These are phyloP conservation scores for Psittacula echo DNA, from an alignment of 2,797 vertebrate genomes.

Conservation along the genomic window DNA sequence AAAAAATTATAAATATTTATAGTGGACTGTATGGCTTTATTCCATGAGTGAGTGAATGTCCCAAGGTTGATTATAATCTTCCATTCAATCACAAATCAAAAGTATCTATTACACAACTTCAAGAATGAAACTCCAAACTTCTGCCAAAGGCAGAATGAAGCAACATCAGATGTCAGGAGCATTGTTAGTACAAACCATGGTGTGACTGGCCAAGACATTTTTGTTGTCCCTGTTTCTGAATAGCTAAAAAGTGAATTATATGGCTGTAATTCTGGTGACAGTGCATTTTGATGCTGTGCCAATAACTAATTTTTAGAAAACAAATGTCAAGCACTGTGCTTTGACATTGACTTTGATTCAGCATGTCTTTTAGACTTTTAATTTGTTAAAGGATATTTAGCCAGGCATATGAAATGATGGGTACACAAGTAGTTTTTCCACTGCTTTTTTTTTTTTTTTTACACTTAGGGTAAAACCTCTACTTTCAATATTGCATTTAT, in stretches of 20 bases:
- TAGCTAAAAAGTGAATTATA: constrained; percentile 31
- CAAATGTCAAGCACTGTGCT: constrained; percentile 20
- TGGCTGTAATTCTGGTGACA: constrained; percentile 19
- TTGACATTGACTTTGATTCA: constrained; percentile 19
- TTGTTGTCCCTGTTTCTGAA: not conserved
- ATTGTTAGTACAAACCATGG: not conserved
- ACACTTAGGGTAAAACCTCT: not conserved
- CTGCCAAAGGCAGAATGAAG: constrained; percentile 48
- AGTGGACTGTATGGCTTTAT: constrained; percentile 52
- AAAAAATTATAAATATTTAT: constrained; percentile 69
- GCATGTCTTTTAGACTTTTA: not conserved
- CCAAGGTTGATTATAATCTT: constrained; percentile 59
- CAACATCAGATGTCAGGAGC: not conserved
- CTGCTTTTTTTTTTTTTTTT: not conserved
- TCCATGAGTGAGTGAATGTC: constrained; percentile 41
- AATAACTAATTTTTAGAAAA: constrained; percentile 43
- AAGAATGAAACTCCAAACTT: constrained; percentile 48
- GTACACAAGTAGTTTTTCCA: not conserved
- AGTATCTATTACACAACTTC: constrained; percentile 51
- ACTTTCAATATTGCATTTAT: not conserved
- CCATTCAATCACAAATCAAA: constrained; percentile 63
- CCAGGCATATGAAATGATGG: not conserved
- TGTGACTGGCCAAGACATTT: not conserved
- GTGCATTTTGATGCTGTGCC: constrained; percentile 37
- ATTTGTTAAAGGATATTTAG: constrained; percentile 10